A percentile compares a stretch with the other conserved stretches of the same genome.
phyloP scores from a whole-genome alignment of 2,113 vertebrate genomes.

The Carassius gibelio region DNA sequence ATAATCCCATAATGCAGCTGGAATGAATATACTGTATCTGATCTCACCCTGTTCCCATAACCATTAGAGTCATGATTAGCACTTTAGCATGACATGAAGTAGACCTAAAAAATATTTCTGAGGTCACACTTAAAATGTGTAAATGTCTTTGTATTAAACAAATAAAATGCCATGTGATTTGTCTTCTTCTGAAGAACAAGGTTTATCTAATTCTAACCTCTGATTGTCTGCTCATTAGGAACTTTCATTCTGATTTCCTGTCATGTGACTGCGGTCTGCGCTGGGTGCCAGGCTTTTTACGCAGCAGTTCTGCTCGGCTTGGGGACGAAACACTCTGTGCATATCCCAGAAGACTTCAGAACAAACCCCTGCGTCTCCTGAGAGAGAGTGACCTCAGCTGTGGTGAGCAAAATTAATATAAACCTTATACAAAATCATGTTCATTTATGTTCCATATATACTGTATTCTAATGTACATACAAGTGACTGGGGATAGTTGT shows the following conservation, averaged over 20 bases:
- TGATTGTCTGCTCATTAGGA: constrained; percentile 71
- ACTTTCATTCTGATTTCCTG: constrained; percentile 91
- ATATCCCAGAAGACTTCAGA: constrained; percentile 80
- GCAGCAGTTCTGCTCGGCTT: constrained; percentile 75
- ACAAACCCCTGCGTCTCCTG: constrained; percentile 74
- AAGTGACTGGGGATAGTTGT: neutral
- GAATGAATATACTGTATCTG: too few species aligned
- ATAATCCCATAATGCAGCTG: too few species aligned
- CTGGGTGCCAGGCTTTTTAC: constrained; percentile 86
- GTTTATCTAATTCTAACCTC: neutral
- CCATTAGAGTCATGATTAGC: too few species aligned
- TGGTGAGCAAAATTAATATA: constrained; percentile 74
- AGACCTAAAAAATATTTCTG: too few species aligned
- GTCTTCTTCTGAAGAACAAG: neutral
- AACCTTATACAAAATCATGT: neutral
- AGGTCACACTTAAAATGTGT: too few species aligned
- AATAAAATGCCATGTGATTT: neutral
- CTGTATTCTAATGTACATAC: neutral
- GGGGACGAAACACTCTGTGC: constrained; percentile 84
- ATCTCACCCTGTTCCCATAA: too few species aligned
- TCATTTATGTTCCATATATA: neutral
- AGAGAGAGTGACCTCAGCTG: constrained; percentile 85
- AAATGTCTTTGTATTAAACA: too few species aligned
- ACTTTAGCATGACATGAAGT: too few species aligned
- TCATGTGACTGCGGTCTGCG: constrained; percentile 89